phyloP scores from a whole-genome alignment of 2,888 invertebrate genomes.

The Thereva unica region DNA sequence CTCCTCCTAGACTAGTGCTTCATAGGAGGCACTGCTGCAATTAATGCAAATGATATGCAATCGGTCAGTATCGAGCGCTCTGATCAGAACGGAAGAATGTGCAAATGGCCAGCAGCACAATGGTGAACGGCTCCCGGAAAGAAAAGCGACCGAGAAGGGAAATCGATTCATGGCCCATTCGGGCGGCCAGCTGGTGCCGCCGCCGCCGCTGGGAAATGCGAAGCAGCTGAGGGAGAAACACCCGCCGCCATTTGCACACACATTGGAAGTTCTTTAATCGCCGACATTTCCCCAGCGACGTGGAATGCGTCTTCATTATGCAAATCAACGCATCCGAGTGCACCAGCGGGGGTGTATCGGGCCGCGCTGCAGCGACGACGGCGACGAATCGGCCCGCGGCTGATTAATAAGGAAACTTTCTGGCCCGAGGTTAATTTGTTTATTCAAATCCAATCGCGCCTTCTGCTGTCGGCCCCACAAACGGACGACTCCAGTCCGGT shows the following conservation, averaged over 20 bases:
- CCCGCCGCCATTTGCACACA: too few species aligned
- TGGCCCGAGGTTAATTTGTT: slow-evolving; percentile 29
- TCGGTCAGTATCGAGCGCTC: slow-evolving; percentile 28
- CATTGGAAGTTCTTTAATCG: too few species aligned
- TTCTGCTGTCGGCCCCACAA: neutral
- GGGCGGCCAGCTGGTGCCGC: too few species aligned
- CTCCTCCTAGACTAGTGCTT: too few species aligned
- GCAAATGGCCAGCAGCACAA: neutral
- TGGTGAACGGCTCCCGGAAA: neutral
- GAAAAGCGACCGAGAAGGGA: neutral
- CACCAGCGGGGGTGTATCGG: neutral
- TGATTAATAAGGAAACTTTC: slow-evolving; percentile 32
- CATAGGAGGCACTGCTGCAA: neutral
- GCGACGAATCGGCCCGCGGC: slow-evolving; percentile 17
- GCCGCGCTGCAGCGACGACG: neutral
- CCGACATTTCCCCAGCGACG: too few species aligned
- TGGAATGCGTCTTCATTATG: slow-evolving; percentile 7
- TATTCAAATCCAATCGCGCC: slow-evolving; percentile 29
- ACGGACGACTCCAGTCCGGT: too few species aligned
- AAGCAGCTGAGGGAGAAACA: too few species aligned
- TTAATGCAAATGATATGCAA: slow-evolving; percentile 32
- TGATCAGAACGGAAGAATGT: slow-evolving; percentile 12
- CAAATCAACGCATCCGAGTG: slow-evolving; percentile 19
- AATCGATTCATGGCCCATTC: too few species aligned
- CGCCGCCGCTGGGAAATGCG: too few species aligned